Percentiles rank a stretch among this genome's conserved stretches.
Conservation (phyloP, 2,113 vertebrate genomes). For the Gambusia affinis region DNA sequence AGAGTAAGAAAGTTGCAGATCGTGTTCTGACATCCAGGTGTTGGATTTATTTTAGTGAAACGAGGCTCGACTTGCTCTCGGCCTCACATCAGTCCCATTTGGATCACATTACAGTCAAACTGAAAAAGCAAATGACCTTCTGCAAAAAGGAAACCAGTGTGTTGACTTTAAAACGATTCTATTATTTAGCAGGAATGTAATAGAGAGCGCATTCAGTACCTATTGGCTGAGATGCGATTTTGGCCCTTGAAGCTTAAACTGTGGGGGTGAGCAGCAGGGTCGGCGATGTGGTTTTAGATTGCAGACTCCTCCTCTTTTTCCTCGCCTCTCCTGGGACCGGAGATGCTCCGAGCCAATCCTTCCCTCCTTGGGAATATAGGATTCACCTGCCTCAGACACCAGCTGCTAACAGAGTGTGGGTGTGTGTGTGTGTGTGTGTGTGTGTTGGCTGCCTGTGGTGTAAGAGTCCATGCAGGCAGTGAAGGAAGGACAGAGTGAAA, state of each 20-base stretch:
- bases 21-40: not conserved
- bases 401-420: conserved; percentile 66
- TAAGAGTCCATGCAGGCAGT: conserved; percentile 58
- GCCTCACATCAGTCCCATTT: not conserved
- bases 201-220: not conserved
- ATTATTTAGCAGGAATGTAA: not conserved
- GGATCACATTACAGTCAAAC: not conserved
- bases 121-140: not conserved
- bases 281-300: not conserved
- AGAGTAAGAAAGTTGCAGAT: not conserved
- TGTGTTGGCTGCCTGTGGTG: conserved; percentile 54
- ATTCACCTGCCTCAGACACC: conserved; percentile 77
- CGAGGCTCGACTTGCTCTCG: not conserved
- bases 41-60: not conserved
- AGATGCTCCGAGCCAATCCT: conserved; percentile 64
- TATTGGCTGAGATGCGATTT: not conserved
- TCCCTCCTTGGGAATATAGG: conserved; percentile 73
- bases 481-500: conserved; percentile 60
- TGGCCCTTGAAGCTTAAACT: not conserved
- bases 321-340: conserved; percentile 34
- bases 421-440: conserved; percentile 39
- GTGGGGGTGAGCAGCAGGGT: no score
- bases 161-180: not conserved
- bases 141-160: not conserved
- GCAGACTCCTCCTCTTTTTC: not conserved